Evolutionary conservation across 2,888 invertebrate species (phyloP).

Genomic region (Syrista parreyssii): DNA sequence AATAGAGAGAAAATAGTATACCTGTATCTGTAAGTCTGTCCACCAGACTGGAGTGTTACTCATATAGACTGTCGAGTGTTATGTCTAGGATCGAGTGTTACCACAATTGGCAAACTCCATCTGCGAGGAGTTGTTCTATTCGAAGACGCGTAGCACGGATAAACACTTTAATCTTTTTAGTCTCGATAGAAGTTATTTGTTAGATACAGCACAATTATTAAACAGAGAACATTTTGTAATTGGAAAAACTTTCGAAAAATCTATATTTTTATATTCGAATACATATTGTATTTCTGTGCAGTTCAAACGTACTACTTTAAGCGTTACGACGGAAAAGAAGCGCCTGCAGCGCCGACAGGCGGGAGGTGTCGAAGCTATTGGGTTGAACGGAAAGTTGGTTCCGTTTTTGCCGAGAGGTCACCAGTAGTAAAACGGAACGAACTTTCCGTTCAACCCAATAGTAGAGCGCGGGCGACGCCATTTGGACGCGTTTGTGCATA

Average conservation of each 20-base stretch:
- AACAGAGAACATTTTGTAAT: background rate
- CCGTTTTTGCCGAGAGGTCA: too few species aligned
- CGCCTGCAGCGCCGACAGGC: background rate
- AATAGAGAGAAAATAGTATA: background rate
- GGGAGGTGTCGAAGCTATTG: background rate
- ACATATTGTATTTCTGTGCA: background rate
- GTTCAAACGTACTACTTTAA: background rate
- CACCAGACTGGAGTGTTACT: background rate
- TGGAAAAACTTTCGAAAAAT: background rate
- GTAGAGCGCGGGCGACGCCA: background rate
- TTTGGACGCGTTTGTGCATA: background rate
- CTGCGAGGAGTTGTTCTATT: background rate
- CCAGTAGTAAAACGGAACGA: too few species aligned
- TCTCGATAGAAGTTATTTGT: background rate
- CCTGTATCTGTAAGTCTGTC: background rate
- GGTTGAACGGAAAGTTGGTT: too few species aligned
- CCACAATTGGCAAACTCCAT: conserved; percentile 1
- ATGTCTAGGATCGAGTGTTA: conserved; percentile 3
- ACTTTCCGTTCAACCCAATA: too few species aligned
- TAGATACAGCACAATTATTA: background rate
- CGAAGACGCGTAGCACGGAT: background rate
- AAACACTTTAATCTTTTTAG: background rate
- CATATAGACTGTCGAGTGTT: background rate
- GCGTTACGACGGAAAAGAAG: background rate
- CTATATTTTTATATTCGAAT: background rate